phyloP scores from a whole-genome alignment of 2,797 vertebrate species.

The Pseudochirops corinnae region DNA sequence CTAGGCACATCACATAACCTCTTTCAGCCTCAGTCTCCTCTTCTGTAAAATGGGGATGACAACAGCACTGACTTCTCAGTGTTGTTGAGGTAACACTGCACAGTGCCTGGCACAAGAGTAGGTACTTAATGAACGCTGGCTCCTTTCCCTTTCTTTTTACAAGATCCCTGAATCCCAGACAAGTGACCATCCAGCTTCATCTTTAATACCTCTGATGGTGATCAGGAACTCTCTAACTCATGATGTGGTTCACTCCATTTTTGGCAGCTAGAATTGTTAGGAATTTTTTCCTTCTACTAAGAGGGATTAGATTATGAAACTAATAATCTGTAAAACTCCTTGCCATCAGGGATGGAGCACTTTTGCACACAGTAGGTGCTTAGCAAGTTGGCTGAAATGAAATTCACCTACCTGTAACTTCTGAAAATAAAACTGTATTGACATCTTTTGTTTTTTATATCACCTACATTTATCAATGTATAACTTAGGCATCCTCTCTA shows the following conservation, averaged over 20 bases:
- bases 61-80: background rate
- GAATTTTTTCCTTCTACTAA: background rate
- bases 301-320: background rate
- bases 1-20: background rate
- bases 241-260: background rate
- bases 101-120: background rate
- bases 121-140: background rate
- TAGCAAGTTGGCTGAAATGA: background rate
- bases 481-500: background rate
- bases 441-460: background rate
- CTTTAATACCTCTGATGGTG: background rate
- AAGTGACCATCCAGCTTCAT: background rate
- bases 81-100: background rate
- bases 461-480: background rate
- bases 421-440: background rate
- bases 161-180: background rate
- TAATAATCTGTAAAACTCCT: background rate
- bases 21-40: background rate
- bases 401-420: background rate
- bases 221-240: background rate
- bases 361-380: background rate
- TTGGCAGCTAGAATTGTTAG: background rate
- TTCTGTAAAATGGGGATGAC: background rate
- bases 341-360: background rate
- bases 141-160: background rate